These are phyloP conservation scores for Patagioenas fasciata DNA, from an alignment of 2,113 vertebrate species.

Conservation along the genomic window DNA sequence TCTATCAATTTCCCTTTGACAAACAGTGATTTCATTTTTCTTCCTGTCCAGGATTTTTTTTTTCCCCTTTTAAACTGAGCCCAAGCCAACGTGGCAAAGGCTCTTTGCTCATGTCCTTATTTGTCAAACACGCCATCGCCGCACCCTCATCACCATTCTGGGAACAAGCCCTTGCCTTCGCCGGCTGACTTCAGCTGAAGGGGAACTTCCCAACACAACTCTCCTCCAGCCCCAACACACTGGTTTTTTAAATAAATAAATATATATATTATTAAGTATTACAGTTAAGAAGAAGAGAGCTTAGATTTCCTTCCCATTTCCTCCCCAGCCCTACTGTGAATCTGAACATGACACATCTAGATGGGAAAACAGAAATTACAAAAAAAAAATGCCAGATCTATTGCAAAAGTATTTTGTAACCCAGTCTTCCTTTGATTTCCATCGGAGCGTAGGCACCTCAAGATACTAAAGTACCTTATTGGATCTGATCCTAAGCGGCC, in stretches of 20 bases:
- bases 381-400: slow-evolving; percentile 20
- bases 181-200: not conserved
- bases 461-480: slow-evolving; percentile 52
- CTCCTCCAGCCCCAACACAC: not conserved
- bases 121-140: slow-evolving; percentile 62
- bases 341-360: accelerated
- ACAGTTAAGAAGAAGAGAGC: not conserved
- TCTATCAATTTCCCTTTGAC: slow-evolving; percentile 66
- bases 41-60: slow-evolving; percentile 61
- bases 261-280: not conserved
- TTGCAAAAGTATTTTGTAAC: not conserved
- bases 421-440: not conserved
- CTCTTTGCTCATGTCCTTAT: slow-evolving; percentile 73
- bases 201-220: slow-evolving; percentile 40
- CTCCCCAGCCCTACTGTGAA: not conserved
- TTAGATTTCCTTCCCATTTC: not conserved
- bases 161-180: slow-evolving; percentile 15
- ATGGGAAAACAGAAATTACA: slow-evolving; percentile 6
- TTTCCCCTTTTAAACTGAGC: slow-evolving; percentile 47
- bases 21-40: slow-evolving; percentile 63
- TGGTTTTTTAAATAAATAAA: not conserved
- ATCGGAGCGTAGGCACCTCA: not conserved
- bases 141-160: slow-evolving; percentile 36
- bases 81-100: slow-evolving; percentile 69
- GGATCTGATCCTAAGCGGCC: slow-evolving; percentile 56